These are phyloP conservation scores for Rhizomys pruinosus DNA, from an alignment of 2,113 vertebrate species.

Conservation along the genomic window DNA sequence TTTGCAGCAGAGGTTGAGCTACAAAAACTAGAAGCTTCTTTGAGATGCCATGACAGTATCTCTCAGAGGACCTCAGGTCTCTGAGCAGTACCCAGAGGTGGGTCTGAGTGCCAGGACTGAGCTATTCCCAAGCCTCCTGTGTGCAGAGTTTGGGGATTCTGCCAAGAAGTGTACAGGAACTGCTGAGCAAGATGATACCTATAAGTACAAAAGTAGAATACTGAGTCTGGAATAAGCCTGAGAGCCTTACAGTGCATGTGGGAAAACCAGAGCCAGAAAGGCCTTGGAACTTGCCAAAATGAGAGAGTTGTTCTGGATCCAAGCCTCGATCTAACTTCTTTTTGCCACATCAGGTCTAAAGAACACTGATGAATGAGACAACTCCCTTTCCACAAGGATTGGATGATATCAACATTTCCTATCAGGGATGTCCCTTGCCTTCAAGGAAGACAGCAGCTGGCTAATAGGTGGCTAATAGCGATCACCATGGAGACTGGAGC, in stretches of 20 bases:
- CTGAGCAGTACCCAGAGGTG: too few species aligned
- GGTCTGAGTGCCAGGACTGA: neutral
- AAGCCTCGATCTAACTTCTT: neutral
- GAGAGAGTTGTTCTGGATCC: neutral
- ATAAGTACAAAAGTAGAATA: neutral
- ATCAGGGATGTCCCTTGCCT: too few species aligned
- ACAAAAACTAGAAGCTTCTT: neutral
- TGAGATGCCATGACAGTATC: neutral
- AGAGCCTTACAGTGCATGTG: too few species aligned
- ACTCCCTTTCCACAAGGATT: too few species aligned
- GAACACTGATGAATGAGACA: neutral
- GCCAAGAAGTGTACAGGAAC: too few species aligned
- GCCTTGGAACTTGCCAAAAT: neutral
- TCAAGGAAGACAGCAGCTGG: too few species aligned
- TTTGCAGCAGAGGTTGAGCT: neutral
- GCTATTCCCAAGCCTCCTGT: too few species aligned
- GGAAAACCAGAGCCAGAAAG: neutral
- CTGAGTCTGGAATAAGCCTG: neutral
- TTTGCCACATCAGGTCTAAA: neutral
- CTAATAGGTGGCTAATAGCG: too few species aligned
- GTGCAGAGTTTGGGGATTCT: accelerated
- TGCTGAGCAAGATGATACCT: neutral
- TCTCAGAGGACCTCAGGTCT: too few species aligned
- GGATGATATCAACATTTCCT: too few species aligned
- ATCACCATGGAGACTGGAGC: neutral